Percentiles rank a stretch among this genome's conserved stretches.
Evolutionary conservation across 2,797 vertebrate genomes (phyloP).

Genomic region (Cryptoblepharus egeriae): DNA sequence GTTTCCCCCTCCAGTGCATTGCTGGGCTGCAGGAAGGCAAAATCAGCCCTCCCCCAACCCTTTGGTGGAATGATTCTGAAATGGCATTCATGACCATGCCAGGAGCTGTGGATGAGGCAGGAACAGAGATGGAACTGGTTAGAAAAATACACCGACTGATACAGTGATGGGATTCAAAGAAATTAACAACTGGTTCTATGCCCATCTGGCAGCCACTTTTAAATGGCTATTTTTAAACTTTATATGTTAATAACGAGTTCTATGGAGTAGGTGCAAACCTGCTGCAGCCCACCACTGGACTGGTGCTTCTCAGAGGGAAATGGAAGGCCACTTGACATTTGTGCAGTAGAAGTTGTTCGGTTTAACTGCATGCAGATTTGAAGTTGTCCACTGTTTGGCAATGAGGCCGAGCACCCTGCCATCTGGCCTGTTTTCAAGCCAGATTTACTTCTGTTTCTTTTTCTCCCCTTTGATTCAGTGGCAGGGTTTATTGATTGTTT

Average conservation of each 20-base stretch:
- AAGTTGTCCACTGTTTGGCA: background rate
- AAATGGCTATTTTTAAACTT: too few species aligned
- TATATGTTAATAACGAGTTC: too few species aligned
- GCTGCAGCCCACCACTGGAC: too few species aligned
- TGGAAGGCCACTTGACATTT: background rate
- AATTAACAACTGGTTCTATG: too few species aligned
- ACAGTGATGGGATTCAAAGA: too few species aligned
- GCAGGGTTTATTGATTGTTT: background rate
- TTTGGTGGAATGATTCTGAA: background rate
- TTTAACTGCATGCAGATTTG: background rate
- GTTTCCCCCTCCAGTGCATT: background rate
- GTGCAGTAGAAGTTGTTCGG: background rate
- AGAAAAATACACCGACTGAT: background rate
- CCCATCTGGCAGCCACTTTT: too few species aligned
- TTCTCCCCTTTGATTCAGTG: background rate
- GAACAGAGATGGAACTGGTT: background rate
- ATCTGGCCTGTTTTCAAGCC: background rate
- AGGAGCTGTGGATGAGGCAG: too few species aligned
- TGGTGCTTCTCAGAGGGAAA: too few species aligned
- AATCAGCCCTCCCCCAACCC: background rate
- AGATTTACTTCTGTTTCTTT: background rate
- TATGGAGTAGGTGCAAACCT: too few species aligned
- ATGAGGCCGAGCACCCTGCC: background rate
- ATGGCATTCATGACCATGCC: background rate
- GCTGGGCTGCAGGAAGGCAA: background rate